A percentile compares a stretch with the other conserved stretches of the same genome.
Evolutionary conservation across 2,888 invertebrate genomes (phyloP).

Genomic region (Perdita meconis): DNA sequence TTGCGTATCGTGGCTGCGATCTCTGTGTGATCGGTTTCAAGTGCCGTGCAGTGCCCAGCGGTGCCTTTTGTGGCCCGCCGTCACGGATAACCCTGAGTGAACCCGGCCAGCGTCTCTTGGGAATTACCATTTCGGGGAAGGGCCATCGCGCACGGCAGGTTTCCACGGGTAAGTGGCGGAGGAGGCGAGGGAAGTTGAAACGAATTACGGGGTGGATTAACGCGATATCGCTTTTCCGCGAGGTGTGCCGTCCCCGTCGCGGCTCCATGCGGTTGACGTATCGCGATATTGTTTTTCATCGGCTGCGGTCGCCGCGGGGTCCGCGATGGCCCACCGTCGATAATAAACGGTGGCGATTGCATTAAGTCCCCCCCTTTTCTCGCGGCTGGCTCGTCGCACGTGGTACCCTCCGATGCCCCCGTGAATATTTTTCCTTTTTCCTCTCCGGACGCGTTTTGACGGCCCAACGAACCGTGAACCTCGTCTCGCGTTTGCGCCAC

Average conservation of each 20-base stretch:
- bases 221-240: neutral
- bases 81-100: slow-evolving; percentile 14
- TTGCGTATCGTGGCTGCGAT: too few relatives aligned
- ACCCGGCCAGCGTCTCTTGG: slow-evolving; percentile 4
- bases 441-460: neutral
- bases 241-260: slow-evolving; percentile 7
- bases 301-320: slow-evolving; percentile 25
- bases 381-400: slow-evolving; percentile 38
- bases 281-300: slow-evolving; percentile 31
- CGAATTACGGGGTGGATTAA: slow-evolving; percentile 20
- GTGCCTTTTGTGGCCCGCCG: slow-evolving; percentile 30
- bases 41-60: neutral
- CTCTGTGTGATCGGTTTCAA: too few relatives aligned
- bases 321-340: slow-evolving; percentile 20
- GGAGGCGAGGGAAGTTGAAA: neutral
- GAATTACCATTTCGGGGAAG: neutral
- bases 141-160: too few relatives aligned
- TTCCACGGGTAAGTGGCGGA: slow-evolving; percentile 13
- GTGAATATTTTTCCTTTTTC: neutral
- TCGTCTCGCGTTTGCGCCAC: neutral
- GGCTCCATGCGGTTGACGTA: slow-evolving; percentile 19
- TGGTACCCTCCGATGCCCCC: slow-evolving; percentile 30
- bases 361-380: slow-evolving; percentile 35
- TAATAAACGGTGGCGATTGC: slow-evolving; percentile 42
- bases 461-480: neutral